Percentiles rank a stretch among this genome's conserved stretches.
Conservation (phyloP, 2,113 vertebrate species). For the Opisthocomus hoazin region DNA sequence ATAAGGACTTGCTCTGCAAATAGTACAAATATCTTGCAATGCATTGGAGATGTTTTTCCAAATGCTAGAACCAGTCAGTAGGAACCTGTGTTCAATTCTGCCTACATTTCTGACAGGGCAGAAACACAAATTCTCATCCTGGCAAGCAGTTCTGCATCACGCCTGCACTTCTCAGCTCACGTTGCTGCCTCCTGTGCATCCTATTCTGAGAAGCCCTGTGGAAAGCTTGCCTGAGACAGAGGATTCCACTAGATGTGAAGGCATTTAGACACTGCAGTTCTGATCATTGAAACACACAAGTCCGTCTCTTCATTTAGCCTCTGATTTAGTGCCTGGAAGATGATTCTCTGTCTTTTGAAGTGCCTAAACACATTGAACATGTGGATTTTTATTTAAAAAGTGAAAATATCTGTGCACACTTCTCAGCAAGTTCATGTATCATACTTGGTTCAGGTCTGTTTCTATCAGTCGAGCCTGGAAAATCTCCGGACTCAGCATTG, state of each 20-base stretch:
- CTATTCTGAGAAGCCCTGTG: background rate
- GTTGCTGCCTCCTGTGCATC: background rate
- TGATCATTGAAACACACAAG: background rate
- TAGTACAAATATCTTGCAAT: background rate
- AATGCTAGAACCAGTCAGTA: background rate
- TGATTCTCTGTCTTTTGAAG: background rate
- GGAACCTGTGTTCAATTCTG: background rate
- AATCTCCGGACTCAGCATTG: background rate
- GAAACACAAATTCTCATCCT: background rate
- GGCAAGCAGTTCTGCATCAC: background rate
- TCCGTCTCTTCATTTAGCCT: background rate
- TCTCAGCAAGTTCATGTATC: background rate
- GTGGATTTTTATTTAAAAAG: background rate
- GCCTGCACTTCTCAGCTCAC: accelerated
- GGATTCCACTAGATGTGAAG: background rate
- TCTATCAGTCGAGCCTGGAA: background rate
- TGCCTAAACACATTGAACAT: background rate
- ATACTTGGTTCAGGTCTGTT: background rate
- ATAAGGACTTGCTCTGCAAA: background rate
- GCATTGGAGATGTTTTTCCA: background rate
- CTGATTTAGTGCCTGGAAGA: background rate
- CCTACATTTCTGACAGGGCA: background rate
- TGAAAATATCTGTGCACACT: background rate
- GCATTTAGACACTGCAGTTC: background rate
- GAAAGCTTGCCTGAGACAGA: background rate